Evolutionary conservation across 2,113 vertebrate species (phyloP).

Genomic region (Echinops telfairi): DNA sequence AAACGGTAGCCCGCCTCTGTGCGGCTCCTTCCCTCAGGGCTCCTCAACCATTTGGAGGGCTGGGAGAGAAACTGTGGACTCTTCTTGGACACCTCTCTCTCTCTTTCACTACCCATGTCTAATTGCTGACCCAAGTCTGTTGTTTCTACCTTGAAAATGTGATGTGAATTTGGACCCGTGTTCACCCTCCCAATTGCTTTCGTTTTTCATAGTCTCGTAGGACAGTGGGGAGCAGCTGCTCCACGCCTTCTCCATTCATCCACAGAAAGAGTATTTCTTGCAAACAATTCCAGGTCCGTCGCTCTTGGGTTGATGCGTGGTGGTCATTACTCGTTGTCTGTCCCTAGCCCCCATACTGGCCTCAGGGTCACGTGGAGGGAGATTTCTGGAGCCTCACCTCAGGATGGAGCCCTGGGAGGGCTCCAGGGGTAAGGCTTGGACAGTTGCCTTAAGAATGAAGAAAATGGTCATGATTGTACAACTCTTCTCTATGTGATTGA

Average conservation of each 20-base stretch:
- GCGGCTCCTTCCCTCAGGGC: neutral
- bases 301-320: conserved; percentile 8
- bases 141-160: conserved; percentile 33
- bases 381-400: neutral
- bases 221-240: conserved; percentile 35
- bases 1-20: no score
- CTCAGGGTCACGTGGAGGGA: neutral
- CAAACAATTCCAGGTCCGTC: conserved; percentile 26
- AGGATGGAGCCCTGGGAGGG: neutral
- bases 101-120: conserved; percentile 17
- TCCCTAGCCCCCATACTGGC: neutral
- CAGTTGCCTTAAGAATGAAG: neutral
- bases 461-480: no score
- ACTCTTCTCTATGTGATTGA: no score
- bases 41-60: neutral
- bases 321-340: neutral
- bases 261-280: conserved; percentile 38
- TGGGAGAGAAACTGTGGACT: neutral
- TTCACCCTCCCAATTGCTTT: conserved; percentile 22
- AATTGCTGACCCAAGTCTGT: conserved; percentile 49
- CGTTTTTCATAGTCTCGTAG: conserved; percentile 34
- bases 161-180: conserved; percentile 1
- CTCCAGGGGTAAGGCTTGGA: neutral
- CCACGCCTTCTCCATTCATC: conserved; percentile 48
- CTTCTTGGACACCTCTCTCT: neutral